Base-by-base conservation (phyloP, 2,797 vertebrate species). In the Florisuga fusca region DNA sequence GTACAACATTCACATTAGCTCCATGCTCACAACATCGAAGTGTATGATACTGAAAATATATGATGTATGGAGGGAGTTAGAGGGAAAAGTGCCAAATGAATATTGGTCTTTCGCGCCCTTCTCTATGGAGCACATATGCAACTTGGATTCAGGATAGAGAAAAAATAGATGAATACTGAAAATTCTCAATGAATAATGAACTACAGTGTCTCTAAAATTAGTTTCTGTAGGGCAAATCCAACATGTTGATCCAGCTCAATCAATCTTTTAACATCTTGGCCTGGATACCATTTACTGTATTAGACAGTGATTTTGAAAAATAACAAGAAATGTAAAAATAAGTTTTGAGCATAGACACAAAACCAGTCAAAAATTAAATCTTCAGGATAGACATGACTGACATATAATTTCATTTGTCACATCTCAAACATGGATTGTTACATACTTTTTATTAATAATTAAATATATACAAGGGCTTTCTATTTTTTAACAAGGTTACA, bases 1-100 rank as follows among this genome's bases (percentile, higher is more conserved):
- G 45, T 87, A 79, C 81, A 96, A 53, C 5, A 3, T 64, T 87
- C 80, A 73, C 75, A 85, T 95, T 93, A 94, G 51, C 33, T 90
- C 79, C 87, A 63, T 94, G 66, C 38, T 43, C 59, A 76, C 51
- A 93, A 12, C 31, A 63, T 95, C 82, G 64, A 87, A 89, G 5
- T 43, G 41, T 81, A 26, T 79, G 78, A 67, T 67, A 33, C 1
- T 85, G 66, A 29, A 94, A 93, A 93, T 79, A 26, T 0, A 5
- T 83, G 64, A 83, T 83, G 5, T 61, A 75, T 76, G 43, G 73
- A 91, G 46, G 27, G 87, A 84, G 6, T 78, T 85, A 5, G 1
- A 76, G 43, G 73, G 80, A 62, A 89, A 77, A 71, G 3, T 75
- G 83, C 73, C 89, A 95, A 93, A 94, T 83, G 17, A 83, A 81